These are phyloP conservation scores for Bos indicus DNA, from an alignment of 2,113 vertebrate species.

Conservation along the genomic window DNA sequence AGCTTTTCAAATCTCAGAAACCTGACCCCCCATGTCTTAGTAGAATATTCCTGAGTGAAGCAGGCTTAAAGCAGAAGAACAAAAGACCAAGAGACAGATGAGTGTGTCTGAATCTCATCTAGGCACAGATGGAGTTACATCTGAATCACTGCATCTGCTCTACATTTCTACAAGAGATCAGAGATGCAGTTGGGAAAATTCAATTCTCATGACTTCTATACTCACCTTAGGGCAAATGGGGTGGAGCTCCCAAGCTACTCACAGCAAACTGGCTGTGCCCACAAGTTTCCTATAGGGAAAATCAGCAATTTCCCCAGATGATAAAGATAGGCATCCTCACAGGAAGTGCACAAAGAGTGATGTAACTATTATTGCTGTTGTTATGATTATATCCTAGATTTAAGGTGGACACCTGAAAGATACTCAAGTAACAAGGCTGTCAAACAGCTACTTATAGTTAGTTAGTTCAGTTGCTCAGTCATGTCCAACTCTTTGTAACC, in stretches of 20 bases:
- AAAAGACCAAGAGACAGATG: neutral
- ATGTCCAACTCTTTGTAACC: neutral
- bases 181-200: neutral
- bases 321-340: neutral
- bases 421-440: neutral
- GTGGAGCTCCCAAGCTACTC: neutral
- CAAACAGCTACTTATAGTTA: neutral
- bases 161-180: neutral
- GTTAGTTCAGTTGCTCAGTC: neutral
- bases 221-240: neutral
- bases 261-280: neutral
- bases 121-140: neutral
- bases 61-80: neutral
- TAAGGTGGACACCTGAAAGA: neutral
- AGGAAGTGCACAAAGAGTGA: neutral
- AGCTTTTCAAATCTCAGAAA: neutral
- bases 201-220: neutral
- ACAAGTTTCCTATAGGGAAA: neutral
- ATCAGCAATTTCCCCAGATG: neutral
- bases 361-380: neutral
- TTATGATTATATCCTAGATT: neutral
- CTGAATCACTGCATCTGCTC: neutral
- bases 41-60: neutral
- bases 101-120: constrained; percentile 18
- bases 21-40: neutral